These are phyloP conservation scores for Enteromius treurensis DNA, from an alignment of 2,797 vertebrate species.

Conservation along the genomic window DNA sequence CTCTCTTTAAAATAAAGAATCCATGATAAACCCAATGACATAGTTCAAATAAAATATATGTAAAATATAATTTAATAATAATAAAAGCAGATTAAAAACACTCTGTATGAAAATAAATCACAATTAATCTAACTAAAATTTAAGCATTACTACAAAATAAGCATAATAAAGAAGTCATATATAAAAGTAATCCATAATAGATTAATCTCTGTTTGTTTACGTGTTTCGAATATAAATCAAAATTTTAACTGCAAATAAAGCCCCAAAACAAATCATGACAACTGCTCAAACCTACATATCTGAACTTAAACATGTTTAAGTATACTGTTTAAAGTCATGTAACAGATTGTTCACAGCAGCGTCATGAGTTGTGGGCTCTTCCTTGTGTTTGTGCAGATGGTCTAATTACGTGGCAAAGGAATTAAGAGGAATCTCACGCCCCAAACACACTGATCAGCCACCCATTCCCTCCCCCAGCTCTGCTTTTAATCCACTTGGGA, in stretches of 20 bases:
- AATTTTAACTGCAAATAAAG: neutral
- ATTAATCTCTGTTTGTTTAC: neutral
- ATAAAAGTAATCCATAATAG: neutral
- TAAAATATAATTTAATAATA: neutral
- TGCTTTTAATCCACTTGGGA: conserved; percentile 82
- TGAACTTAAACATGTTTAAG: neutral
- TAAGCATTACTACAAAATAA: neutral
- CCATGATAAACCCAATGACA: neutral
- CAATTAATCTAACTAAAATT: neutral
- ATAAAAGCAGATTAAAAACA: neutral
- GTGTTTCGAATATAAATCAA: neutral
- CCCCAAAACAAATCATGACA: neutral
- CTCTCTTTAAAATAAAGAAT: too few species aligned
- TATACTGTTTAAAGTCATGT: neutral
- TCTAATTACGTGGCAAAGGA: conserved; percentile 86
- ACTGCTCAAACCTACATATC: neutral
- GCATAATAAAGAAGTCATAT: neutral
- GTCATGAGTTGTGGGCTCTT: conserved; percentile 20
- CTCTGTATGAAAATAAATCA: neutral
- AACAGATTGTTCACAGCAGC: conserved; percentile 16
- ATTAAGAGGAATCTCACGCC: conserved; percentile 75
- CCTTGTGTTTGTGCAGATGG: conserved; percentile 78
- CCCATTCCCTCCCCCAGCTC: conserved; percentile 69
- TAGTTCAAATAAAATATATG: neutral
- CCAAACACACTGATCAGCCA: conserved; percentile 68